phyloP scores from a whole-genome alignment of 2,797 vertebrate genomes.

The Macroramphosus scolopax region DNA sequence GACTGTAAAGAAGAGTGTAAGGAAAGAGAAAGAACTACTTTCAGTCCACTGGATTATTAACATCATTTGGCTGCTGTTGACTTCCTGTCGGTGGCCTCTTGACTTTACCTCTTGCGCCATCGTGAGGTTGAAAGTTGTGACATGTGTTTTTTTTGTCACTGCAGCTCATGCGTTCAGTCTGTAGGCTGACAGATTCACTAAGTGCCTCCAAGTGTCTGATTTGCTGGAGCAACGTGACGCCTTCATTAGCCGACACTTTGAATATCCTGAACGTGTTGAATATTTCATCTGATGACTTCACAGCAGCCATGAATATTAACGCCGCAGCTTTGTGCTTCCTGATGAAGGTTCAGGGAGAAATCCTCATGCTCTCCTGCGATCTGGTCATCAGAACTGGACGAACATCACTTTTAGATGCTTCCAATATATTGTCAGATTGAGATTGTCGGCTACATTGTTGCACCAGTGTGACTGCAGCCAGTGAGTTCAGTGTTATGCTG shows the following conservation, averaged over 20 bases:
- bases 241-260: constrained; percentile 42
- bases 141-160: constrained; percentile 19
- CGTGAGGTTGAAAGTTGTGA: constrained; percentile 28
- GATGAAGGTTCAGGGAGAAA: too few relatives aligned
- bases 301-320: constrained; percentile 50
- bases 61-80: too few relatives aligned
- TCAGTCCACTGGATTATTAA: too few relatives aligned
- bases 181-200: constrained; percentile 52
- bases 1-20: constrained; percentile 52
- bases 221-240: constrained; percentile 26
- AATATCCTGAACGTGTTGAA: constrained; percentile 42
- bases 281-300: constrained; percentile 52
- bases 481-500: too few relatives aligned
- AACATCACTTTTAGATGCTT: too few relatives aligned
- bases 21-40: constrained; percentile 2
- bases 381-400: too few relatives aligned
- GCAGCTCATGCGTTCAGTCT: constrained; percentile 32
- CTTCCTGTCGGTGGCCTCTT: too few relatives aligned
- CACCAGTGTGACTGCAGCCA: too few relatives aligned
- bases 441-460: too few relatives aligned
- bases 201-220: constrained; percentile 46
- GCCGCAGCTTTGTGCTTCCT: constrained; percentile 26
- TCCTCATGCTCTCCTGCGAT: too few relatives aligned
- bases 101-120: too few relatives aligned
- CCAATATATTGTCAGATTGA: too few relatives aligned